Conservation (phyloP, 2,797 vertebrate species). For the Gadopsis bispinosus region DNA sequence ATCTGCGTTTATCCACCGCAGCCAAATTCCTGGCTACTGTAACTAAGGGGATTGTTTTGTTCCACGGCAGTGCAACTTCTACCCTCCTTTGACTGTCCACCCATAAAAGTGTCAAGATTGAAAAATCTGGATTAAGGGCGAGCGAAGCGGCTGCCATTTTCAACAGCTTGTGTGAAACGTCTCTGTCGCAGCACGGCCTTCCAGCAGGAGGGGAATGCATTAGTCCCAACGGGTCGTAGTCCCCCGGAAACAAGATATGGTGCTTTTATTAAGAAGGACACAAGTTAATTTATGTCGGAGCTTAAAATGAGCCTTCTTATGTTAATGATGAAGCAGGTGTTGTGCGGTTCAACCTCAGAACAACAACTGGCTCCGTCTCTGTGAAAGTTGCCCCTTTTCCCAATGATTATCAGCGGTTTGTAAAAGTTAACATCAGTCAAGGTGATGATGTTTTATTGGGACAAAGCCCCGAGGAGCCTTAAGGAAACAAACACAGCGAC, state of each 20-base stretch:
- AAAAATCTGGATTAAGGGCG: slow-evolving; percentile 83
- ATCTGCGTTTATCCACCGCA: slow-evolving; percentile 78
- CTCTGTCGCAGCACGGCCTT: slow-evolving; percentile 58
- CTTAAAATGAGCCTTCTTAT: slow-evolving; percentile 78
- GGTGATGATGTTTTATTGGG: slow-evolving; percentile 48
- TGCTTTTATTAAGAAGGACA: slow-evolving; percentile 81
- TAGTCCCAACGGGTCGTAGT: slow-evolving; percentile 69
- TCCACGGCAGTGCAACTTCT: slow-evolving; percentile 73
- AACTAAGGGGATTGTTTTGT: slow-evolving; percentile 78
- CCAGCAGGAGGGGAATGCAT: slow-evolving; percentile 86
- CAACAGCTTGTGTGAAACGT: slow-evolving; percentile 71
- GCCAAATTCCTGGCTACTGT: slow-evolving; percentile 80
- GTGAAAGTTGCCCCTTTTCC: slow-evolving; percentile 11
- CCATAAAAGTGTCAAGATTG: slow-evolving; percentile 85
- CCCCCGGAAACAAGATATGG: slow-evolving; percentile 82
- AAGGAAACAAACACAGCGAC: slow-evolving; percentile 47
- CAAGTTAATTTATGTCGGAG: slow-evolving; percentile 84
- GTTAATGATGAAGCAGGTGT: slow-evolving; percentile 81
- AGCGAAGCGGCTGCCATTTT: slow-evolving; percentile 74
- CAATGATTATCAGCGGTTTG: slow-evolving; percentile 35
- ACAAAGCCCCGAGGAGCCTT: slow-evolving; percentile 27
- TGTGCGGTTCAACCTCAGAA: slow-evolving; percentile 50
- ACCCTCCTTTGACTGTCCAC: slow-evolving; percentile 77
- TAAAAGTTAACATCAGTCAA: slow-evolving; percentile 39
- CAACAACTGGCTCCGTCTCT: slow-evolving; percentile 45